Evolutionary conservation across 2,888 invertebrate genomes (phyloP).

Genomic region (Stenchaetothrips biformis): DNA sequence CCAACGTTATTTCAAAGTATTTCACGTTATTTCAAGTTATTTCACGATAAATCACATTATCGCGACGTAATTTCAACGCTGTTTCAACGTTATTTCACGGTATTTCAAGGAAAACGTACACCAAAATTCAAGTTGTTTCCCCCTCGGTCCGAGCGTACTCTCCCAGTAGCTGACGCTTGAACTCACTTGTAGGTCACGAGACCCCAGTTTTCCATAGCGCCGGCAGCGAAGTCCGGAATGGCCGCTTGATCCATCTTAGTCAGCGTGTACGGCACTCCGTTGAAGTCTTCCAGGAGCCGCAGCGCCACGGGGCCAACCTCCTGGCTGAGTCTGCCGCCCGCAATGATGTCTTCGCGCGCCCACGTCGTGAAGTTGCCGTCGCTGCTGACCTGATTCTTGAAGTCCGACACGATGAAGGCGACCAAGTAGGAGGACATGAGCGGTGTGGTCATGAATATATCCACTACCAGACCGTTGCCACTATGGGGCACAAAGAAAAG

Average conservation of each 20-base stretch:
- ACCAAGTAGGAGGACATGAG: slow-evolving; percentile 57
- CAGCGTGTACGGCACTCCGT: not conserved
- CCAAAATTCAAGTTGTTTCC: too few species aligned
- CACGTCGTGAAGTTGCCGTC: not conserved
- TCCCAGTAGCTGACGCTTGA: not conserved
- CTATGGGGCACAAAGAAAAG: too few species aligned
- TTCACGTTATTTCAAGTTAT: too few species aligned
- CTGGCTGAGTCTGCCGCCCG: not conserved
- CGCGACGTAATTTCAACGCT: too few species aligned
- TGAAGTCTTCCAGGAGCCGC: not conserved
- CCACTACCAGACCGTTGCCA: not conserved
- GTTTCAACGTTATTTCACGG: too few species aligned
- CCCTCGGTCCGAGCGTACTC: not conserved
- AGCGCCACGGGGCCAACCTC: not conserved
- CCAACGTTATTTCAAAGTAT: too few species aligned
- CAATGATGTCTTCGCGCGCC: not conserved
- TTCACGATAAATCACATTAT: too few species aligned
- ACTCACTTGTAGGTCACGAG: slow-evolving; percentile 56
- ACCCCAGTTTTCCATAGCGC: slow-evolving; percentile 76
- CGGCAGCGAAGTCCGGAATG: slow-evolving; percentile 71
- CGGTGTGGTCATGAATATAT: not conserved
- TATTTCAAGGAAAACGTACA: too few species aligned
- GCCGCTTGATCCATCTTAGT: slow-evolving; percentile 68
- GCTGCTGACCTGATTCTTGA: slow-evolving; percentile 42
- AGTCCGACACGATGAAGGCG: slow-evolving; percentile 77